Conservation (phyloP, 2,113 vertebrate genomes). For the Strigops habroptila region DNA sequence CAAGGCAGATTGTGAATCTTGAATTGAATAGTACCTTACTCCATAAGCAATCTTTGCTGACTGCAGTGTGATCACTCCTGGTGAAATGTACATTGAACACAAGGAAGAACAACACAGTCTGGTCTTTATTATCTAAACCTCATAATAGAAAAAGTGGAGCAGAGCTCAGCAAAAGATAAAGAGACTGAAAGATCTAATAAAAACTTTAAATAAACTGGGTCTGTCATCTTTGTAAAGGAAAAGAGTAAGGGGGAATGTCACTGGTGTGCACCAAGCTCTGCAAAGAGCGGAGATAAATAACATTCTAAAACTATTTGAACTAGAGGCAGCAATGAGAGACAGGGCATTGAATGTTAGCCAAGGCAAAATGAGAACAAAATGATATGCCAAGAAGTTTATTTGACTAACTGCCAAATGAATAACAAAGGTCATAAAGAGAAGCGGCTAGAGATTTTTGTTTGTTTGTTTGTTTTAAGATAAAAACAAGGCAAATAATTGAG, state of each 20-base stretch:
- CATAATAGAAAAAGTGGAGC: slow-evolving; percentile 53
- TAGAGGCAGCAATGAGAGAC: slow-evolving; percentile 7
- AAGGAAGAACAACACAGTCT: slow-evolving; percentile 52
- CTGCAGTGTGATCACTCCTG: slow-evolving; percentile 18
- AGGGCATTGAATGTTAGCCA: slow-evolving; percentile 44
- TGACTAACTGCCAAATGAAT: slow-evolving; percentile 36
- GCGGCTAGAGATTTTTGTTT: slow-evolving; percentile 13
- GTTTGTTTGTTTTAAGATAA: slow-evolving; percentile 30
- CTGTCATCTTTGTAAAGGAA: slow-evolving; percentile 51
- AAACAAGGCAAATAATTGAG: background rate
- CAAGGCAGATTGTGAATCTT: slow-evolving; percentile 54
- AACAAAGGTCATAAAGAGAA: slow-evolving; percentile 20
- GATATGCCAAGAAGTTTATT: slow-evolving; percentile 42
- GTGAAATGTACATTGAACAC: slow-evolving; percentile 19
- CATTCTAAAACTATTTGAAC: slow-evolving; percentile 39
- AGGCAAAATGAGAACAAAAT: slow-evolving; percentile 54
- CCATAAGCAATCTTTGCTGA: slow-evolving; percentile 29
- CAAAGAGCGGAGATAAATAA: slow-evolving; percentile 28
- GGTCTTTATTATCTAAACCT: slow-evolving; percentile 53
- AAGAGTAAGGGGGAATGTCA: slow-evolving; percentile 10
- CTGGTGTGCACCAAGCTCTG: slow-evolving; percentile 29
- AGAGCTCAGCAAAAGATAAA: slow-evolving; percentile 62
- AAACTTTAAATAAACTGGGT: slow-evolving; percentile 61
- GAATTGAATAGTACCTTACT: slow-evolving; percentile 39
- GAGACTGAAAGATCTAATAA: slow-evolving; percentile 60